phyloP scores from a whole-genome alignment of 2,797 vertebrate genomes.

The Anas bahamensis region DNA sequence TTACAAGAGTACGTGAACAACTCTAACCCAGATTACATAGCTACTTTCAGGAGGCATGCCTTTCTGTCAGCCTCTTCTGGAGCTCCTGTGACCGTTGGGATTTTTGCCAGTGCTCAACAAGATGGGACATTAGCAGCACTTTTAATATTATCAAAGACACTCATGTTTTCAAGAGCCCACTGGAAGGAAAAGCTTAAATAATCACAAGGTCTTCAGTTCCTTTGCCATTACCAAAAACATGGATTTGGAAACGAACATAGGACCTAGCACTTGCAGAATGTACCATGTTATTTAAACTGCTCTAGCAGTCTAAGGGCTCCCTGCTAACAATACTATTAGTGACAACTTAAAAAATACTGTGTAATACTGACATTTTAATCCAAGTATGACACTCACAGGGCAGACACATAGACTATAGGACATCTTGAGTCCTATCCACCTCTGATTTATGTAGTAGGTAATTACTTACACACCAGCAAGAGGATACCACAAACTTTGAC shows the following conservation, averaged over 20 bases:
- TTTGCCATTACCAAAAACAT: not conserved
- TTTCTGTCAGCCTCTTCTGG: not conserved
- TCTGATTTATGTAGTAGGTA: not conserved
- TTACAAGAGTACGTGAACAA: not conserved
- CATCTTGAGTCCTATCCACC: accelerated
- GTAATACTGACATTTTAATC: not conserved
- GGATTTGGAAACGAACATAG: not conserved
- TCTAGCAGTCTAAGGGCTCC: not conserved
- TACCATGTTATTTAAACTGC: not conserved
- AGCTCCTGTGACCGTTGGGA: not conserved
- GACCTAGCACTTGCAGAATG: not conserved
- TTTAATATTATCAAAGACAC: not conserved
- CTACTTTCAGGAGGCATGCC: not conserved
- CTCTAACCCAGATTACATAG: not conserved
- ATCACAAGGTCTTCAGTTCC: not conserved
- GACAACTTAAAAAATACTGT: not conserved
- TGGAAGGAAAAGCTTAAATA: not conserved
- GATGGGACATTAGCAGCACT: not conserved
- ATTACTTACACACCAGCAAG: not conserved
- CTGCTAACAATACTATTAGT: accelerated
- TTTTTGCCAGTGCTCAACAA: not conserved
- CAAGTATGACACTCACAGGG: accelerated
- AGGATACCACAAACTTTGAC: not conserved
- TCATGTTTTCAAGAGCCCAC: not conserved
- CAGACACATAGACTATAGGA: not conserved